phyloP scores from a whole-genome alignment of 2,888 invertebrate species.

The Neoaliturus tenellus region DNA sequence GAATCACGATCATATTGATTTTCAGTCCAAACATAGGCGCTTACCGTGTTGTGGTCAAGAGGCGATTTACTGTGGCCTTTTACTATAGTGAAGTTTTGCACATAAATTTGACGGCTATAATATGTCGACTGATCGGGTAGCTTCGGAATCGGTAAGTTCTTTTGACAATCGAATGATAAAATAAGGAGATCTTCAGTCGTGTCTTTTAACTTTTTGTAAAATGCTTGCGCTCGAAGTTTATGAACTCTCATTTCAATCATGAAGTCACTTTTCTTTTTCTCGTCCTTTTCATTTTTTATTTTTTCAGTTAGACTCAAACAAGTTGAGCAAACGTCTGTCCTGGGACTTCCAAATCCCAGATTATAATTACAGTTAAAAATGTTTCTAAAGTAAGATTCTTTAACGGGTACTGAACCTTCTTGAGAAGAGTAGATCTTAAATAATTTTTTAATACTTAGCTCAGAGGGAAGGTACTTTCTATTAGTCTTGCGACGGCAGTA shows the following conservation, averaged over 20 bases:
- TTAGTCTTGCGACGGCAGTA: constrained; percentile 19
- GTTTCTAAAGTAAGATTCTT: constrained; percentile 39
- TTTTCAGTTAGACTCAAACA: neutral
- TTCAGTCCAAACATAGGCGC: constrained; percentile 69
- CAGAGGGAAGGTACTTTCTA: constrained; percentile 39
- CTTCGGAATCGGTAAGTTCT: constrained; percentile 68
- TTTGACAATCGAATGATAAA: constrained; percentile 69
- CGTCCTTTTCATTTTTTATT: constrained; percentile 1
- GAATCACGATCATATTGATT: constrained; percentile 67
- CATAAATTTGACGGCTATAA: constrained; percentile 69
- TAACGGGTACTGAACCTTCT: constrained; percentile 29
- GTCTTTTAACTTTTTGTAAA: constrained; percentile 40
- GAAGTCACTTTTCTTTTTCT: constrained; percentile 31
- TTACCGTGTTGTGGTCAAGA: constrained; percentile 65
- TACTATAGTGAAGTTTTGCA: constrained; percentile 69
- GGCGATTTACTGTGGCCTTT: constrained; percentile 66
- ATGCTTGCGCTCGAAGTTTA: constrained; percentile 29
- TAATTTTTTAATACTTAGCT: constrained; percentile 28
- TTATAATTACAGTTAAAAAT: constrained; percentile 51
- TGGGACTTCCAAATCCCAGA: constrained; percentile 44
- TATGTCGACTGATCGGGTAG: constrained; percentile 69
- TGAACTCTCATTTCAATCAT: constrained; percentile 18
- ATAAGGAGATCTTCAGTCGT: constrained; percentile 19
- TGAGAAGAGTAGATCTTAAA: constrained; percentile 21
- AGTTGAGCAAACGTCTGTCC: constrained; percentile 34